A percentile compares a stretch with the other conserved stretches of the same genome.
Conservation (phyloP, 2,113 vertebrate genomes). For the Numida meleagris region DNA sequence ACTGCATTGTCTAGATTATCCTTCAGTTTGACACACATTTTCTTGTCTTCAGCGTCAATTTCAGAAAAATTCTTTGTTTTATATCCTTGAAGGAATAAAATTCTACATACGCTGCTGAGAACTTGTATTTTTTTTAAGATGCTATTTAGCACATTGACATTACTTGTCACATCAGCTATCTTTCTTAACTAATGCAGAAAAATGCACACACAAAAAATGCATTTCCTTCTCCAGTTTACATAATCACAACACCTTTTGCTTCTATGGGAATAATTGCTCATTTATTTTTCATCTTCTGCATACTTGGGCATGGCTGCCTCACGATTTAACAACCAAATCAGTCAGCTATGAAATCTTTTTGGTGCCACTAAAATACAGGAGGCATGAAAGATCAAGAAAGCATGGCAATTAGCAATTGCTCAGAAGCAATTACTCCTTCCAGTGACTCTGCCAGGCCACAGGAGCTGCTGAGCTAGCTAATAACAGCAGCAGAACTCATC, state of each 20-base stretch:
- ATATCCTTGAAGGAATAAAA: neutral
- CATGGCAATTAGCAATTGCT: neutral
- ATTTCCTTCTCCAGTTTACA: neutral
- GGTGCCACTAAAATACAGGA: neutral
- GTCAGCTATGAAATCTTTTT: neutral
- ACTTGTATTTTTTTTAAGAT: neutral
- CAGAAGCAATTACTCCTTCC: neutral
- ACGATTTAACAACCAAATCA: neutral
- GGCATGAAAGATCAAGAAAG: neutral
- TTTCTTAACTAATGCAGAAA: neutral
- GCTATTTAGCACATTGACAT: neutral
- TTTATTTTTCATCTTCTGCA: neutral
- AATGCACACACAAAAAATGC: neutral
- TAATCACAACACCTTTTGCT: neutral
- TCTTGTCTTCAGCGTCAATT: neutral
- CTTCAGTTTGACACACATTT: neutral
- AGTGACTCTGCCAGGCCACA: neutral
- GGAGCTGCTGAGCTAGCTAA: constrained; percentile 34
- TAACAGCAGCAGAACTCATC: neutral
- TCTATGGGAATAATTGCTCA: neutral
- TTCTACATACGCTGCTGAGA: neutral
- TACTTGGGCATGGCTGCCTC: neutral
- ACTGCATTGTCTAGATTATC: neutral
- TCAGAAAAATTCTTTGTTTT: neutral
- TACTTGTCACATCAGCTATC: neutral